A percentile compares a stretch with the other conserved stretches of the same genome.
These are phyloP conservation scores for Ondatra zibethicus DNA, from an alignment of 2,113 vertebrate species.

Conservation along the genomic window DNA sequence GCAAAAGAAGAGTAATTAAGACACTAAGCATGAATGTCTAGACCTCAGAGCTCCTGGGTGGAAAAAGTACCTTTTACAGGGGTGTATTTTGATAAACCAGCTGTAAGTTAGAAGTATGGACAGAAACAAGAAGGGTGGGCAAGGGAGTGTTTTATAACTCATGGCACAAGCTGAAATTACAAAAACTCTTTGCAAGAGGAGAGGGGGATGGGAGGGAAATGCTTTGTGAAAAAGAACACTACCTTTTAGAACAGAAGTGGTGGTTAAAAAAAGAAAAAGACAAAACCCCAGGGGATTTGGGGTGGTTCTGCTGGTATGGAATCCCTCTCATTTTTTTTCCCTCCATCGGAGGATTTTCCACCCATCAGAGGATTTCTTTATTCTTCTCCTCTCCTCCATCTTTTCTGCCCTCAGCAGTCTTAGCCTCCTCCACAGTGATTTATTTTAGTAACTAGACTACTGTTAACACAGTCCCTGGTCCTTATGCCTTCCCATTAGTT, in stretches of 20 bases:
- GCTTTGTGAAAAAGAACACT: background rate
- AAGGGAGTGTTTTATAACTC: background rate
- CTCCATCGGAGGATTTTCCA: background rate
- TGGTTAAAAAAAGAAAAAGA: background rate
- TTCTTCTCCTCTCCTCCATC: background rate
- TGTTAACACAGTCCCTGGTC: background rate
- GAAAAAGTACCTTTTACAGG: background rate
- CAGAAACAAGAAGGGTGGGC: background rate
- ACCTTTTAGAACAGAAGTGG: background rate
- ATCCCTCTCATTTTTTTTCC: background rate
- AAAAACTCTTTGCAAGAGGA: conserved; percentile 30
- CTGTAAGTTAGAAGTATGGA: background rate
- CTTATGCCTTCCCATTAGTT: background rate
- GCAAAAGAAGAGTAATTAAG: background rate
- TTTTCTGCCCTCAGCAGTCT: background rate
- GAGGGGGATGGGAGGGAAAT: background rate
- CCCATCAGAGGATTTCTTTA: background rate
- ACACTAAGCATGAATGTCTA: background rate
- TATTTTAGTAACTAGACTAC: conserved; percentile 15
- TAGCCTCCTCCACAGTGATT: background rate
- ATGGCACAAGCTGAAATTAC: conserved; percentile 18
- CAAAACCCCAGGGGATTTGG: background rate
- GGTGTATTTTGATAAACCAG: too few relatives aligned
- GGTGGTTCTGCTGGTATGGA: background rate
- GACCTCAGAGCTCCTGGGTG: background rate